Conservation (phyloP, 1,140 invertebrate genomes). For the Pachypeltis micranthus region DNA sequence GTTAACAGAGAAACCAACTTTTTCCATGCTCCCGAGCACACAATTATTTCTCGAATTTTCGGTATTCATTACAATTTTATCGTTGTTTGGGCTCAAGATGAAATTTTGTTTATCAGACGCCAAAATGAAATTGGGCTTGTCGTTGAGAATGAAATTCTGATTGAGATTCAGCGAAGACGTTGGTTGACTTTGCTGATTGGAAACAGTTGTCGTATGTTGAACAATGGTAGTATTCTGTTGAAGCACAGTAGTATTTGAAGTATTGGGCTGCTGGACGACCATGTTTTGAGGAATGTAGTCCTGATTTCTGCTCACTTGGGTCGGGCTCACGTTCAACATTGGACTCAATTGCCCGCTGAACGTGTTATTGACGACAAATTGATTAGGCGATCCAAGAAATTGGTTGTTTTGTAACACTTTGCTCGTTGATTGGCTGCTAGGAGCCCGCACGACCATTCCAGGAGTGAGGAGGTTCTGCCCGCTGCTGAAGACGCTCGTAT, state of each 20-base stretch:
- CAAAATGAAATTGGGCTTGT: constrained; percentile 29
- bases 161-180: constrained; percentile 24
- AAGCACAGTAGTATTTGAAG: constrained; percentile 35
- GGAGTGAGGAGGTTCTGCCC: constrained; percentile 54
- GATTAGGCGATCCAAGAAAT: constrained; percentile 47
- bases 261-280: constrained; percentile 18
- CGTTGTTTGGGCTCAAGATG: constrained; percentile 29
- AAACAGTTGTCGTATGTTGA: constrained; percentile 55
- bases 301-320: constrained; percentile 30
- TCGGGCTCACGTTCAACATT: constrained; percentile 57
- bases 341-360: constrained; percentile 66
- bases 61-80: constrained; percentile 16
- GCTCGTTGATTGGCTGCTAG: constrained; percentile 30
- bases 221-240: constrained; percentile 58
- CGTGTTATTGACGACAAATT: constrained; percentile 60
- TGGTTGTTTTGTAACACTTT: constrained; percentile 24
- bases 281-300: constrained; percentile 17
- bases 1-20: constrained; percentile 12
- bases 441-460: constrained; percentile 64
- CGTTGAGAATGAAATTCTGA: constrained; percentile 27
- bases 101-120: constrained; percentile 28
- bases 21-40: constrained; percentile 15
- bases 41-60: constrained; percentile 14
- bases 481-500: constrained; percentile 37
- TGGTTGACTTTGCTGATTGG: constrained; percentile 45